These are phyloP conservation scores for Eudasyphora cyanicolor DNA, from an alignment of 2,888 invertebrate species.

Conservation along the genomic window DNA sequence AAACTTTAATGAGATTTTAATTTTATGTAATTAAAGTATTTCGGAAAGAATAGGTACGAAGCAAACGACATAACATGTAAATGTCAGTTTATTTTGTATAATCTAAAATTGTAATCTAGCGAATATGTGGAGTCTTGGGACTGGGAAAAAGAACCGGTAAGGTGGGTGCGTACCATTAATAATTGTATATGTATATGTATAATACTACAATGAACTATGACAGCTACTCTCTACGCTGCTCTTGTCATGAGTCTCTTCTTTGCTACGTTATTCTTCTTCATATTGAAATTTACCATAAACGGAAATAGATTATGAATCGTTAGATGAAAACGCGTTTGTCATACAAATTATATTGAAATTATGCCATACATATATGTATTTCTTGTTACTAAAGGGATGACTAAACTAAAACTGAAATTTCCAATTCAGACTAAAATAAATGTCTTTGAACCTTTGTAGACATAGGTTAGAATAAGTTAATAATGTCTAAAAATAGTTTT, in stretches of 20 bases:
- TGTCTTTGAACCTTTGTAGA: too few relatives aligned
- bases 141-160: background rate
- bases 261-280: background rate
- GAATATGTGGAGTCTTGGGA: too few relatives aligned
- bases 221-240: too few relatives aligned
- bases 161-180: background rate
- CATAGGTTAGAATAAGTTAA: too few relatives aligned
- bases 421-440: too few relatives aligned
- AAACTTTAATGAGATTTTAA: background rate
- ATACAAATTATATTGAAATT: background rate
- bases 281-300: background rate
- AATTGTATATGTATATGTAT: too few relatives aligned
- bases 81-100: background rate
- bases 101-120: background rate
- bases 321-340: background rate
- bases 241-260: background rate
- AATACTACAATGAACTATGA: too few relatives aligned
- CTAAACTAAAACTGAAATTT: too few relatives aligned
- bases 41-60: background rate
- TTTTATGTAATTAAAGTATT: background rate
- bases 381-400: too few relatives aligned
- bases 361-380: too few relatives aligned
- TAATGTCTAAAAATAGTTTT: too few relatives aligned
- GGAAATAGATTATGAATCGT: slow-evolving; percentile 4
- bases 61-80: background rate